These are phyloP conservation scores for Drosophila trapezifrons DNA, from an alignment of 1,140 invertebrate species.

Conservation along the genomic window DNA sequence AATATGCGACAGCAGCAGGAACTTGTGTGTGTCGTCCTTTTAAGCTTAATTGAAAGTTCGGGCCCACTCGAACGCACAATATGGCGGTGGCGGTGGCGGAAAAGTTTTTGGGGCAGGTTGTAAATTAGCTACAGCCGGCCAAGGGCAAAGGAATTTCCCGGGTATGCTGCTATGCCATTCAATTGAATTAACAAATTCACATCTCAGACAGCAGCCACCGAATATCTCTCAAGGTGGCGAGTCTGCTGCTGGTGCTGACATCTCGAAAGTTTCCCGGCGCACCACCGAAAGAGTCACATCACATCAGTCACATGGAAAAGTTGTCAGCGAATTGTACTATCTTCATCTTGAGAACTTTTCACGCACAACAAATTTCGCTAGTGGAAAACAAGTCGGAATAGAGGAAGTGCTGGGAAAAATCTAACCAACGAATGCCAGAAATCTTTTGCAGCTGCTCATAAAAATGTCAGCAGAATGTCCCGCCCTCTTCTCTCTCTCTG, in stretches of 20 bases:
- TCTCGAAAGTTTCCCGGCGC: conserved; percentile 9
- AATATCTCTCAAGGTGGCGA: conserved; percentile 15
- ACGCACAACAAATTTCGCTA: conserved; percentile 73
- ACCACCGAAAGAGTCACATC: conserved; percentile 34
- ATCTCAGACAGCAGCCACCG: conserved; percentile 5
- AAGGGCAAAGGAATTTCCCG: conserved; percentile 22
- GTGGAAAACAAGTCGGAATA: conserved; percentile 61
- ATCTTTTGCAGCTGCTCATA: conserved; percentile 79
- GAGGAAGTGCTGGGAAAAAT: conserved; percentile 21
- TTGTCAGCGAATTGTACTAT: conserved; percentile 44
- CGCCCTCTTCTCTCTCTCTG: not conserved
- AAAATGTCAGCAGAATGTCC: conserved; percentile 59
- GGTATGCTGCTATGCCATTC: not conserved
- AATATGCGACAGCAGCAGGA: conserved; percentile 65
- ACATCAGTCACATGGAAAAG: conserved; percentile 46
- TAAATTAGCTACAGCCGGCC: conserved; percentile 71
- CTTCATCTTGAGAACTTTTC: conserved; percentile 58
- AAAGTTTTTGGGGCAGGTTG: conserved; percentile 59
- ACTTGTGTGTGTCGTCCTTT: conserved; percentile 78
- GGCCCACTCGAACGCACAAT: conserved; percentile 52
- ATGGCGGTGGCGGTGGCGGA: conserved; percentile 33
- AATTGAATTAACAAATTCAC: conserved; percentile 39
- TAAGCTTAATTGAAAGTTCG: conserved; percentile 75
- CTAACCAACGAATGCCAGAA: conserved; percentile 54
- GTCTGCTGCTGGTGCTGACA: conserved; percentile 3